phyloP scores from a whole-genome alignment of 2,888 invertebrate genomes.

The Resseliella maxima region DNA sequence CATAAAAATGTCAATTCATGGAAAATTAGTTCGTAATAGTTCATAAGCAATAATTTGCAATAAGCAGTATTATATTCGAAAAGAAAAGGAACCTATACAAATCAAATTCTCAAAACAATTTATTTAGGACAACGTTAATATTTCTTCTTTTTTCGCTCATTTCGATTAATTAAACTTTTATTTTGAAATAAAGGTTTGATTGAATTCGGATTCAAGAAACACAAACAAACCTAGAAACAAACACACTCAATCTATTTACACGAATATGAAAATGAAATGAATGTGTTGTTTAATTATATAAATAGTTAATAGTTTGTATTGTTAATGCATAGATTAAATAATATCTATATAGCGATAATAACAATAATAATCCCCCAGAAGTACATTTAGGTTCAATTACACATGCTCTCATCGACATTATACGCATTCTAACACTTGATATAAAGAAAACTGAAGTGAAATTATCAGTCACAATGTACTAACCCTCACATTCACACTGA shows the following conservation, averaged over 20 bases:
- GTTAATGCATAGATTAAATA: background rate
- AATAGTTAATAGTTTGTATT: background rate
- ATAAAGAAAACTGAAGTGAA: background rate
- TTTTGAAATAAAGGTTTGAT: conserved; percentile 12
- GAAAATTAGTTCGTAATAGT: conserved; percentile 51
- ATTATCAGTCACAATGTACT: conserved; percentile 4
- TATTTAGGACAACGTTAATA: background rate
- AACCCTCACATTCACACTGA: background rate
- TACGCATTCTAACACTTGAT: conserved; percentile 14
- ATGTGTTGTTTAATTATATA: conserved; percentile 22
- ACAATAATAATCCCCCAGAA: conserved; percentile 12
- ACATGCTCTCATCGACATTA: conserved; percentile 29
- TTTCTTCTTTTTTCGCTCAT: background rate
- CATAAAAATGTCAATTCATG: conserved; percentile 36
- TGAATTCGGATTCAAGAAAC: background rate
- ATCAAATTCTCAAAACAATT: background rate
- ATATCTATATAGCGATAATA: conserved; percentile 22
- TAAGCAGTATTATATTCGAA: conserved; percentile 57
- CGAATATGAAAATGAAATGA: background rate
- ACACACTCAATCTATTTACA: background rate
- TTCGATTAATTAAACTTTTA: background rate
- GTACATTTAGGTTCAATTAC: background rate
- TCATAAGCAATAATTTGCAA: conserved; percentile 57
- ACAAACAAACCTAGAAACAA: background rate
- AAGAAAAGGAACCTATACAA: background rate